A percentile compares a stretch with the other conserved stretches of the same genome.
Evolutionary conservation across 2,888 invertebrate species (phyloP).

Genomic region (Mythimna lalbum): DNA sequence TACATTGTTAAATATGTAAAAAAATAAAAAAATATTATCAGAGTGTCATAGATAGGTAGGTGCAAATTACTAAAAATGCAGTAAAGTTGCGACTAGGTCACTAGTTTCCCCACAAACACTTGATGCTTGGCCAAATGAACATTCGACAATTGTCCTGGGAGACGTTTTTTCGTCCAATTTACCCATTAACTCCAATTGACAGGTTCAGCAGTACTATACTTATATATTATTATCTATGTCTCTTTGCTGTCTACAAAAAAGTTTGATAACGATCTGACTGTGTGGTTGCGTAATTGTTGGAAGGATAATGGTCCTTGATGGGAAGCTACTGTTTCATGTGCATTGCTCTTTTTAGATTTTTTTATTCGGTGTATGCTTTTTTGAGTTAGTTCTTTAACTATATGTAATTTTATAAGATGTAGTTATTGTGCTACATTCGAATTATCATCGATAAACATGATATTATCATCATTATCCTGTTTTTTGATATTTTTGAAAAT

Average conservation of each 20-base stretch:
- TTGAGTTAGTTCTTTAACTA: neutral
- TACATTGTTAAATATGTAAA: too few relatives aligned
- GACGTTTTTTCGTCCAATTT: slow-evolving; percentile 72
- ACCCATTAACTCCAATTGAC: slow-evolving; percentile 78
- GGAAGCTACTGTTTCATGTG: slow-evolving; percentile 2
- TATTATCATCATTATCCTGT: too few relatives aligned
- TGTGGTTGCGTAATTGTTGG: slow-evolving; percentile 23
- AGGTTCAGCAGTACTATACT: slow-evolving; percentile 68
- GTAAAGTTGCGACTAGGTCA: slow-evolving; percentile 39
- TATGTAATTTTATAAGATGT: neutral
- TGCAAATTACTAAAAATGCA: neutral
- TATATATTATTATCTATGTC: slow-evolving; percentile 63
- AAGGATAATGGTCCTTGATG: slow-evolving; percentile 6
- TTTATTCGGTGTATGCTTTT: too few relatives aligned
- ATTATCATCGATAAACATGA: neutral
- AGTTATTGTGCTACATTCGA: too few relatives aligned
- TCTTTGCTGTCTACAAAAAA: slow-evolving; percentile 56
- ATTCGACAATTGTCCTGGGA: slow-evolving; percentile 70
- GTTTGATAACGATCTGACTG: slow-evolving; percentile 47
- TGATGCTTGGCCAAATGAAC: slow-evolving; percentile 46
- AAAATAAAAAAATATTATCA: too few relatives aligned
- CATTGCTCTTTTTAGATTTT: neutral
- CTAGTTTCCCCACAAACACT: slow-evolving; percentile 7
- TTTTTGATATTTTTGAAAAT: neutral
- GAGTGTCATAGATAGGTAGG: neutral